phyloP scores from a whole-genome alignment of 2,888 invertebrate species.

The Brachylomia viminalis region DNA sequence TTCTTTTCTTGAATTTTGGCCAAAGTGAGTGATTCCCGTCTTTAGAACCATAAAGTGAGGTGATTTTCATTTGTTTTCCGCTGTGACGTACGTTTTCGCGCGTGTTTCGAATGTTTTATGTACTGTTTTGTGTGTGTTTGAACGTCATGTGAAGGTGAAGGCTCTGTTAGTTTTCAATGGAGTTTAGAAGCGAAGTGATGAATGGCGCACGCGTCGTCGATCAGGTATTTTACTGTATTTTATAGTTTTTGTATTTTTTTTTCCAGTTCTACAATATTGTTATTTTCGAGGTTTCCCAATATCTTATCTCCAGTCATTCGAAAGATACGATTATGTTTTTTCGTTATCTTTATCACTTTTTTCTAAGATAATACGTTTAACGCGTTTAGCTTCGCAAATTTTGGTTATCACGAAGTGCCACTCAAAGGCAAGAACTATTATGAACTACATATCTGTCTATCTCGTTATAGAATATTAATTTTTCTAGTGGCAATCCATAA shows the following conservation, averaged over 20 bases:
- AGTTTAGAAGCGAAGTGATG: constrained; percentile 32
- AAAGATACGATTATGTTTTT: constrained; percentile 28
- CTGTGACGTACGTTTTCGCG: constrained; percentile 50
- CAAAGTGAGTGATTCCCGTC: neutral
- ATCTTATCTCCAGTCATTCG: constrained; percentile 35
- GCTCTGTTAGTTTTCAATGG: constrained; percentile 42
- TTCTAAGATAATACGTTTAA: neutral
- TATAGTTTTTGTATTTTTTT: neutral
- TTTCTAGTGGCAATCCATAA: too few relatives aligned
- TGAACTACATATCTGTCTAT: too few relatives aligned
- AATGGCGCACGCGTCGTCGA: constrained; percentile 19
- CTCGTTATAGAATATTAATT: too few relatives aligned
- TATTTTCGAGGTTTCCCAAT: constrained; percentile 6
- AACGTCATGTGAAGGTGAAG: constrained; percentile 45
- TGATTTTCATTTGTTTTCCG: constrained; percentile 25
- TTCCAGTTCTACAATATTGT: neutral
- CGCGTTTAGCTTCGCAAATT: too few relatives aligned
- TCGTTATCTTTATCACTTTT: constrained; percentile 32
- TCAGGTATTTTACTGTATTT: constrained; percentile 37
- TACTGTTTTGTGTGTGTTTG: constrained; percentile 36
- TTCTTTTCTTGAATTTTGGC: neutral
- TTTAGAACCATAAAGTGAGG: constrained; percentile 29
- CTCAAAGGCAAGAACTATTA: too few relatives aligned
- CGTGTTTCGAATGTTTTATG: constrained; percentile 48
- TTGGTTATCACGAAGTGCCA: too few relatives aligned